Conservation (phyloP, 2,113 vertebrate genomes). For the Oxygymnocypris stewartii region DNA sequence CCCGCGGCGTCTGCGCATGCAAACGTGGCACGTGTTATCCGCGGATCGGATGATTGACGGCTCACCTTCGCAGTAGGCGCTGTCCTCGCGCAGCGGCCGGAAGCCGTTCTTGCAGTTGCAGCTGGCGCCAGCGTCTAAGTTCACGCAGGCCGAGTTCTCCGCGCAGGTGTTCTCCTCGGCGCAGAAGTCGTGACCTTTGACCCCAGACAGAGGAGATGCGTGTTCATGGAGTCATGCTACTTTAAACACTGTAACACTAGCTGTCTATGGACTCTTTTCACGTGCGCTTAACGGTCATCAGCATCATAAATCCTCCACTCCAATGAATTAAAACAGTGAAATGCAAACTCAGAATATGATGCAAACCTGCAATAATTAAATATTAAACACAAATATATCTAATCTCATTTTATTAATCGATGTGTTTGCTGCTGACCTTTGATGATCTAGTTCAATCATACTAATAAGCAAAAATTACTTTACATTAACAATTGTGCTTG, state of each 20-base stretch:
- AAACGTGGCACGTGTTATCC: neutral
- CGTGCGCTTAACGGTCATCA: too few species aligned
- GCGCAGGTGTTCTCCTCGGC: conserved; percentile 85
- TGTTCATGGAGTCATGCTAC: neutral
- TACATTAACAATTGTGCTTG: too few species aligned
- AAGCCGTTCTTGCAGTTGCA: conserved; percentile 93
- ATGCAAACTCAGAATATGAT: too few species aligned
- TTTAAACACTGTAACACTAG: neutral
- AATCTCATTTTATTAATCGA: too few species aligned
- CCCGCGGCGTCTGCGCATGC: neutral
- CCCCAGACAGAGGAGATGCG: neutral
- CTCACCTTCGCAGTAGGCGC: conserved; percentile 96
- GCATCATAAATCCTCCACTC: too few species aligned
- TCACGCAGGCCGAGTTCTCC: conserved; percentile 92
- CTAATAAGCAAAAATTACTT: too few species aligned
- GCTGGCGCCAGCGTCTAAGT: conserved; percentile 87
- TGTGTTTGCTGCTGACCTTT: too few species aligned
- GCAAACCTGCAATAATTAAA: too few species aligned
- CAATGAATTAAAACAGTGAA: too few species aligned
- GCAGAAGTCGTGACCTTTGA: conserved; percentile 93
- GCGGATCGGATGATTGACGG: neutral
- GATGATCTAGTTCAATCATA: too few species aligned
- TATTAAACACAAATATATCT: too few species aligned
- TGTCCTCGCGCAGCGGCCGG: conserved; percentile 89
- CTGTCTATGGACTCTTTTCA: too few species aligned